Percentiles rank a stretch among this genome's conserved stretches.
Evolutionary conservation across 1,140 invertebrate genomes (phyloP).

Genomic region (Conus ventricosus): DNA sequence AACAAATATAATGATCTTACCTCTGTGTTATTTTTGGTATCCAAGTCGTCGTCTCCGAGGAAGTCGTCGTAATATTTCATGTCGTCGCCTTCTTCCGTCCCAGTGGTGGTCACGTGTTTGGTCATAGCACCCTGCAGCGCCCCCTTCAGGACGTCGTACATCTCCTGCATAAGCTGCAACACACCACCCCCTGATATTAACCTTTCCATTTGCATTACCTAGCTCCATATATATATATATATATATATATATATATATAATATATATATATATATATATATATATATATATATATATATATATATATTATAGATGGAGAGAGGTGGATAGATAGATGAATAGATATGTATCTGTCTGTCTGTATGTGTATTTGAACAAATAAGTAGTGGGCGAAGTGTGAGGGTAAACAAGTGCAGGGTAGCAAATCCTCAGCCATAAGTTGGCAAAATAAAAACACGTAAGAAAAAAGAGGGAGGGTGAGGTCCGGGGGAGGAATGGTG

Average conservation of each 20-base stretch:
- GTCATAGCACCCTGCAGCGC: slow-evolving; percentile 49
- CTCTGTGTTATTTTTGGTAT: slow-evolving; percentile 45
- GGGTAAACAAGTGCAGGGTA: no score
- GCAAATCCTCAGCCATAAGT: no score
- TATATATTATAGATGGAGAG: no score
- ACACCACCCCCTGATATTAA: background rate
- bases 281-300: no score
- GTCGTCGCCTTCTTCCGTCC: slow-evolving; percentile 31
- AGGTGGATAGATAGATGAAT: no score
- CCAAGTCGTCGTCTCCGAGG: slow-evolving; percentile 58
- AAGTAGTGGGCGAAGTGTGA: no score
- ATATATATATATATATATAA: background rate
- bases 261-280: background rate
- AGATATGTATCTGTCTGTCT: no score
- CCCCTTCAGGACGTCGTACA: slow-evolving; percentile 32
- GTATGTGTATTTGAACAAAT: no score
- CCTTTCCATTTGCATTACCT: background rate
- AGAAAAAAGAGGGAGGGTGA: no score
- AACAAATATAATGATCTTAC: slow-evolving; percentile 24
- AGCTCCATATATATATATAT: background rate
- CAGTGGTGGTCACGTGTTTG: slow-evolving; percentile 35
- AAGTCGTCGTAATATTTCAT: slow-evolving; percentile 61
- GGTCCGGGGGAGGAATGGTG: no score
- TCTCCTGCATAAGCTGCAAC: slow-evolving; percentile 42
- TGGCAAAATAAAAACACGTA: no score